Evolutionary conservation across 2,888 invertebrate genomes (phyloP).

Genomic region (Neocrepidodera transversa): DNA sequence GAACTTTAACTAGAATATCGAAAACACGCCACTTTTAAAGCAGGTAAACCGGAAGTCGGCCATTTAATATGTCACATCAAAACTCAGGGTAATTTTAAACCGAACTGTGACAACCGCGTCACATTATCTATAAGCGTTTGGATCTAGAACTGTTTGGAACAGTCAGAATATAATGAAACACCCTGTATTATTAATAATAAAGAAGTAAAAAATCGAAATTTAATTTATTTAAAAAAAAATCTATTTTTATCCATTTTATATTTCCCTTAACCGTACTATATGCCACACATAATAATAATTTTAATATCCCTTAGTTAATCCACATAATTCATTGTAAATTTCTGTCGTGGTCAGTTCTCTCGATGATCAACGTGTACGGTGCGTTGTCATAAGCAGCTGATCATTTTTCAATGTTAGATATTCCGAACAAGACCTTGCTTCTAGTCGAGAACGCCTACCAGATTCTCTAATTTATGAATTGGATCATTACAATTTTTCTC

Average conservation of each 20-base stretch:
- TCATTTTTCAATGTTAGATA: constrained; percentile 48
- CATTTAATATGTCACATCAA: too few relatives aligned
- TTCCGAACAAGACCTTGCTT: constrained; percentile 35
- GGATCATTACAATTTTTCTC: constrained; percentile 3
- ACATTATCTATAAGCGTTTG: too few relatives aligned
- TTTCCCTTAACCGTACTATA: constrained; percentile 6
- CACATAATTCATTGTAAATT: constrained; percentile 44
- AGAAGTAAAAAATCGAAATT: too few relatives aligned
- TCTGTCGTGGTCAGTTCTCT: constrained; percentile 46
- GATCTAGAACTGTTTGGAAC: too few relatives aligned
- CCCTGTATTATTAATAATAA: too few relatives aligned
- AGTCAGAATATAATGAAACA: too few relatives aligned
- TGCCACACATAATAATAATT: constrained; percentile 8
- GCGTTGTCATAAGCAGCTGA: constrained; percentile 44
- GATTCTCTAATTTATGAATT: constrained; percentile 12
- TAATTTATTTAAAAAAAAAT: too few relatives aligned
- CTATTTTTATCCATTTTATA: neutral
- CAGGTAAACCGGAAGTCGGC: too few relatives aligned
- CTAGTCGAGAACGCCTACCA: constrained; percentile 14
- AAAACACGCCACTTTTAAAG: too few relatives aligned
- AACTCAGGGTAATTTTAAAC: too few relatives aligned
- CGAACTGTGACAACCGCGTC: too few relatives aligned
- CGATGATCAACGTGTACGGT: constrained; percentile 42
- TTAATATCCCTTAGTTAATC: constrained; percentile 40
- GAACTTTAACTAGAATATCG: too few relatives aligned